Percentiles rank a stretch among this genome's conserved stretches.
phyloP scores from a whole-genome alignment of 2,113 vertebrate species.

The Sorex araneus region DNA sequence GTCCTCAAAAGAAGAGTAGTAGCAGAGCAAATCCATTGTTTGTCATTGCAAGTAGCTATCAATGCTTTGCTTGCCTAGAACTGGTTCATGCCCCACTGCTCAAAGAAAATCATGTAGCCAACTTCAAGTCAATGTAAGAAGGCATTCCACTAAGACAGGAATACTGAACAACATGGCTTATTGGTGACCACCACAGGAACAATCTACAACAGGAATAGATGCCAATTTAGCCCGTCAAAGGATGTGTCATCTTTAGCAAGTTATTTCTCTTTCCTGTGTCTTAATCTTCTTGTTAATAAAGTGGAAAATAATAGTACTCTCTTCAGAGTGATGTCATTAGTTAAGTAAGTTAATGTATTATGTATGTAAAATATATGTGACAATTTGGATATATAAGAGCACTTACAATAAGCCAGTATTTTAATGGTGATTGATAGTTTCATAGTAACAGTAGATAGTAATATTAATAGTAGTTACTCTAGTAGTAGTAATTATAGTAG shows the following conservation, averaged over 20 bases:
- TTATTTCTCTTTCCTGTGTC: not conserved
- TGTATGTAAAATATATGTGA: not conserved
- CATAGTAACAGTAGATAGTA: no score
- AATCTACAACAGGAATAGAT: not conserved
- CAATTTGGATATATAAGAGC: not conserved
- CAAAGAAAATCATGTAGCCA: conserved; percentile 1
- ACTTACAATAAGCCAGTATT: not conserved
- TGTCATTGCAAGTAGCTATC: not conserved
- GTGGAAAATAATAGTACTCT: not conserved
- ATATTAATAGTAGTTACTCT: not conserved
- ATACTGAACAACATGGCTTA: not conserved
- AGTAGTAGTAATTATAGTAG: not conserved
- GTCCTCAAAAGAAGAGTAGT: not conserved
- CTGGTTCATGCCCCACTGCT: not conserved
- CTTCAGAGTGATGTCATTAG: not conserved
- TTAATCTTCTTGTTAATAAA: conserved; percentile 25
- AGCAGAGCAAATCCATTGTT: not conserved
- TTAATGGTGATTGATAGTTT: no score
- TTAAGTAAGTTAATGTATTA: conserved; percentile 8
- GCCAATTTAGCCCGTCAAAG: not conserved
- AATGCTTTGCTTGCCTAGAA: not conserved
- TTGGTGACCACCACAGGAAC: not conserved
- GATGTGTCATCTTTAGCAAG: not conserved
- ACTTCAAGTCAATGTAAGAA: not conserved
- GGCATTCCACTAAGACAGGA: no score